A percentile compares a stretch with the other conserved stretches of the same genome.
phyloP scores from a whole-genome alignment of 2,113 vertebrate species.

The Daboia siamensis region DNA sequence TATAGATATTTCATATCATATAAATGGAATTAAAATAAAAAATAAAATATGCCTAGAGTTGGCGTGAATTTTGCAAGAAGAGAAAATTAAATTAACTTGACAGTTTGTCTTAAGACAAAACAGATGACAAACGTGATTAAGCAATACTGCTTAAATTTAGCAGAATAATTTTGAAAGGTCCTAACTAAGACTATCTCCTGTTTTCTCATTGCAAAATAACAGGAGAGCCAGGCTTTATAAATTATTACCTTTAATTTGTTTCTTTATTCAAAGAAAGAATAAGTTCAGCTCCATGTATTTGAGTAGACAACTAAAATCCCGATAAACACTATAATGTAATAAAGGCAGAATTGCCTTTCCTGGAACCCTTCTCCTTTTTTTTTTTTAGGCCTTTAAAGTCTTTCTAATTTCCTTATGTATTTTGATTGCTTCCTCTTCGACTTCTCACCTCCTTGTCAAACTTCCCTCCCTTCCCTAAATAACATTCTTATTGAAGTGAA shows the following conservation, averaged over 20 bases:
- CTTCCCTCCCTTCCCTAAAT: conserved; percentile 16
- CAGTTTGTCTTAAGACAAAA: neutral
- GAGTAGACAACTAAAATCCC: conserved; percentile 35
- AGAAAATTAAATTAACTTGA: neutral
- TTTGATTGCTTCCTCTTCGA: conserved; percentile 13
- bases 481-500: conserved; percentile 25
- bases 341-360: conserved; percentile 31
- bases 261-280: fast-evolving
- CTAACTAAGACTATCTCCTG: neutral
- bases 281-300: conserved; percentile 16
- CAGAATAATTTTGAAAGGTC: neutral
- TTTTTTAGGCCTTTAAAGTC: neutral
- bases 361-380: neutral
- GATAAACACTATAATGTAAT: conserved; percentile 25
- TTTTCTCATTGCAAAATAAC: neutral
- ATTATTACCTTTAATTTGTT: neutral
- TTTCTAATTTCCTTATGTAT: neutral
- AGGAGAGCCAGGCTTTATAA: neutral
- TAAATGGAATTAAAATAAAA: too few relatives aligned
- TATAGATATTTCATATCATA: neutral
- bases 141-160: neutral
- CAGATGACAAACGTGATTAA: neutral
- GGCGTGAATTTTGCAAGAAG: neutral
- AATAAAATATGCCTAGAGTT: neutral
- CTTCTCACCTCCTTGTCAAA: conserved; percentile 32